Conservation (phyloP, 2,113 vertebrate species). For the Prietella phreatophila region DNA sequence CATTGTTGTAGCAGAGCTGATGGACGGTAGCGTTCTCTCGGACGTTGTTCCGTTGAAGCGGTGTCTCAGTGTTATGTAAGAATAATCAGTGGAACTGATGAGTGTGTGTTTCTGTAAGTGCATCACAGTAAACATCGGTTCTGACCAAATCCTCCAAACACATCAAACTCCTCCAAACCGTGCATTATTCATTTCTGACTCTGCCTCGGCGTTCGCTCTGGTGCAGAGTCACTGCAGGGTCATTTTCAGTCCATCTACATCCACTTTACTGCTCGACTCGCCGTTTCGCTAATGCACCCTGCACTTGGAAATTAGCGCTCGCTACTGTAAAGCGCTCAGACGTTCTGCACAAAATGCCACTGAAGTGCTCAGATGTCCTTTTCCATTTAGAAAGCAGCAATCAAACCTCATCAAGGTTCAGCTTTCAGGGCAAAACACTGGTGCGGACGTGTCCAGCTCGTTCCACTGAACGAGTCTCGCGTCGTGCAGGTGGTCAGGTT, state of each 20-base stretch:
- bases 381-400: slow-evolving; percentile 20
- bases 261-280: slow-evolving; percentile 12
- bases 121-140: slow-evolving; percentile 10
- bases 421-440: slow-evolving; percentile 24
- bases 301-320: slow-evolving; percentile 12
- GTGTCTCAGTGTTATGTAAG: slow-evolving; percentile 1
- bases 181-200: slow-evolving; percentile 25
- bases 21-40: background rate
- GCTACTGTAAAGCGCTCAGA: slow-evolving; percentile 6
- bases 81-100: background rate
- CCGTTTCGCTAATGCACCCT: slow-evolving; percentile 21
- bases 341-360: slow-evolving; percentile 8
- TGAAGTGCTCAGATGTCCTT: slow-evolving; percentile 31
- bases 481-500: slow-evolving; percentile 19
- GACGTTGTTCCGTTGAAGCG: background rate
- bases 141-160: slow-evolving; percentile 23
- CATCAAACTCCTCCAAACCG: background rate
- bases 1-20: background rate
- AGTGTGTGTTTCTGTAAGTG: background rate
- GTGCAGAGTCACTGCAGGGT: background rate
- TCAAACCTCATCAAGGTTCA: slow-evolving; percentile 37
- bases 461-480: slow-evolving; percentile 7
- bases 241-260: slow-evolving; percentile 36
- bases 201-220: background rate
- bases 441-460: slow-evolving; percentile 29